A percentile compares a stretch with the other conserved stretches of the same genome.
Conservation (phyloP, 1,140 invertebrate species). For the Pissodes strobi region DNA sequence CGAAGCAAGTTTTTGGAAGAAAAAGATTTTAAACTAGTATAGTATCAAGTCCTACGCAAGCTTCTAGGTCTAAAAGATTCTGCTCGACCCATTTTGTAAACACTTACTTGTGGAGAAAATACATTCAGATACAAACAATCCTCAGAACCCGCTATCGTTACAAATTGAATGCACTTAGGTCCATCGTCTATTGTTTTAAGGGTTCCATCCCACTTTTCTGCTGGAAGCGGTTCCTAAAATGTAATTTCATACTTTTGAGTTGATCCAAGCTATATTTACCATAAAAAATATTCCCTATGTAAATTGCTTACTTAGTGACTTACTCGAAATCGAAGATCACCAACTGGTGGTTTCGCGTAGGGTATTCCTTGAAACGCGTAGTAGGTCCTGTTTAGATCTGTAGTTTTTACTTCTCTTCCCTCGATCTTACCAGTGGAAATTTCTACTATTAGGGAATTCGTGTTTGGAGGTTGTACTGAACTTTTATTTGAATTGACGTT, state of each 20-base stretch:
- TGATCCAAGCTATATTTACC: no score
- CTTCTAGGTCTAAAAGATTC: no score
- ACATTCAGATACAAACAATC: conserved; percentile 12
- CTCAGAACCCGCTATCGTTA: not conserved
- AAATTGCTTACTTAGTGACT: not conserved
- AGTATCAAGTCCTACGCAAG: no score
- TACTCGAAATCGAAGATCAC: conserved; percentile 16
- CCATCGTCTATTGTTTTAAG: not conserved
- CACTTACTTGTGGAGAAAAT: conserved; percentile 7
- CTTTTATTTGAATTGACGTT: no score
- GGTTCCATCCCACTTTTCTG: not conserved
- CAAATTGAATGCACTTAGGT: not conserved
- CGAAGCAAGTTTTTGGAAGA: no score
- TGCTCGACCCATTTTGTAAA: no score
- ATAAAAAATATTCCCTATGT: no score
- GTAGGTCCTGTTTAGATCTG: not conserved
- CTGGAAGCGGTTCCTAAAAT: not conserved
- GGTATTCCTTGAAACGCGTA: conserved; percentile 18
- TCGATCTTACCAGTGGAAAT: conserved; percentile 16
- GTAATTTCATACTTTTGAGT: not conserved
- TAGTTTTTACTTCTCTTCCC: not conserved
- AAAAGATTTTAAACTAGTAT: no score
- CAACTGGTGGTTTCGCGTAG: conserved; percentile 12
- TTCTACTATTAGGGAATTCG: not conserved
- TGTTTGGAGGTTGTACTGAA: no score